Evolutionary conservation across 2,888 invertebrate genomes (phyloP), one percentile per base, ranked within the genome.

Genomic region (Cephus spinipes): DNA sequence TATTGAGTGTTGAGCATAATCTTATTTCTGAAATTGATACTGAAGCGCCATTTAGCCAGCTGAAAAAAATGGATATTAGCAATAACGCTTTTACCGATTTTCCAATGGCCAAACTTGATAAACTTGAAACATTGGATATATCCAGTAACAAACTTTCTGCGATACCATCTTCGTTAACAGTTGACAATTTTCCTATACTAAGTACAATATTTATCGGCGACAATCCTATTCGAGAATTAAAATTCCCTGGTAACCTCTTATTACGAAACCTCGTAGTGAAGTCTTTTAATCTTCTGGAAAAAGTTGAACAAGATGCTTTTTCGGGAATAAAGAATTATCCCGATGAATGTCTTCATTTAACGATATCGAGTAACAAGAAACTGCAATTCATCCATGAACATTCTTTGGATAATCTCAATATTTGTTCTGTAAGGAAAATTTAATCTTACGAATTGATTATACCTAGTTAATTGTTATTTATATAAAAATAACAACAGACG

Each of bases 391-490:
- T 94, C 76, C 88, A 90, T 32, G 83, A 86, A 68, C 81, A 84
- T 11, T 82, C 87, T 68, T 86, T 91, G 4, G 77, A 92, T 83
- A 92, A 92, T 11, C 92, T 94, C 4, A 90, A 92, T 55, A 81
- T 94, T 40, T 94, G 94, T 83, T 92, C 92, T 91, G 94, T 94
- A 89, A 93, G 93, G 91, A 75, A 35, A 69, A 75, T 73, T 68
- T 68, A 79, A n/a, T 33, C 35, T 36, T 79, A 23, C 9, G 69
- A 40, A 15, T 34, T 31, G 23, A n/a, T 23, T 3, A 76, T 76
- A 40, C 23, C n/a, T n/a, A 30, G 30, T 40, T 23, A 40, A 23
- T 55, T 23, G 23, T 6, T 55, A 55, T 55, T 15, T 23, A 23
- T 9, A 9, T 55, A 55, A 9, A 23, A 23, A 55, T 55, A 23